Percentiles rank a stretch among this genome's conserved stretches.
These are phyloP conservation scores for Clitarchus hookeri DNA, from an alignment of 2,888 invertebrate species.

Conservation along the genomic window DNA sequence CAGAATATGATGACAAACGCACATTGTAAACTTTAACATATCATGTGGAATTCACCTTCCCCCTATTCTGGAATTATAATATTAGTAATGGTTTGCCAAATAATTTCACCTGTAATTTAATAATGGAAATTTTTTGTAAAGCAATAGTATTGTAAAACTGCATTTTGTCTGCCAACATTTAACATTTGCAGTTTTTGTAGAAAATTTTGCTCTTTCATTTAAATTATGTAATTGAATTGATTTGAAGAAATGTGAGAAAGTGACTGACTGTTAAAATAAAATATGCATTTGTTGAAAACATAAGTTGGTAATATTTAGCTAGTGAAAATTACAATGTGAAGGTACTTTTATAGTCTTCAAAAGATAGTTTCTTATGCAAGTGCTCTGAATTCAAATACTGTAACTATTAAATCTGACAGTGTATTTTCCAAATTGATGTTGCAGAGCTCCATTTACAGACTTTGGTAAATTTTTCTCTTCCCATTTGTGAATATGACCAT, in stretches of 20 bases:
- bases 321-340: background rate
- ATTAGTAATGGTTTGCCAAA: background rate
- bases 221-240: background rate
- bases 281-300: background rate
- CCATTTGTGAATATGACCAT: background rate
- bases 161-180: background rate
- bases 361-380: background rate
- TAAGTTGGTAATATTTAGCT: background rate
- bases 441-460: background rate
- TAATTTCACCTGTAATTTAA: background rate
- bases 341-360: background rate
- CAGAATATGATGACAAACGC: background rate
- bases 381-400: background rate
- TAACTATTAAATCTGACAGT: background rate
- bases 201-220: no score
- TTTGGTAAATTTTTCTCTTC: background rate
- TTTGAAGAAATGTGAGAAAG: background rate
- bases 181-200: background rate
- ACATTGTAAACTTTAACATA: constrained; percentile 7
- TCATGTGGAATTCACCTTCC: background rate
- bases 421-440: background rate
- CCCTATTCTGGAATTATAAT: background rate
- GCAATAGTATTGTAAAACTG: no score
- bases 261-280: background rate
- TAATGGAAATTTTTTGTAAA: background rate